Evolutionary conservation across 2,888 invertebrate genomes (phyloP).

Genomic region (Euzetes globulus): DNA sequence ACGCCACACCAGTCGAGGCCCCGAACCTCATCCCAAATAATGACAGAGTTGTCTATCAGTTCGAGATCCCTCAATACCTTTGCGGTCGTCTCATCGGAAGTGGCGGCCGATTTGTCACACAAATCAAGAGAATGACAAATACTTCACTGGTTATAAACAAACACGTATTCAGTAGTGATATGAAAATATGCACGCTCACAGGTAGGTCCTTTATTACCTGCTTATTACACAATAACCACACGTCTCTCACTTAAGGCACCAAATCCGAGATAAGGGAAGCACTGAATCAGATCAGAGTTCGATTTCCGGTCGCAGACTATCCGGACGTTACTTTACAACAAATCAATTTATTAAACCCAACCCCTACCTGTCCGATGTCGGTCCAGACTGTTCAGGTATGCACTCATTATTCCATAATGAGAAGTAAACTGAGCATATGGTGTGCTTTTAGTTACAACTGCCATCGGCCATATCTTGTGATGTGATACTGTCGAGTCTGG

Average conservation of each 20-base stretch:
- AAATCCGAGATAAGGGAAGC: slow-evolving; percentile 71
- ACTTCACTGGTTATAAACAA: slow-evolving; percentile 70
- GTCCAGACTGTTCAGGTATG: slow-evolving; percentile 54
- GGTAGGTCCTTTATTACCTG: slow-evolving; percentile 51
- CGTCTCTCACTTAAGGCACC: slow-evolving; percentile 54
- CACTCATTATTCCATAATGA: neutral
- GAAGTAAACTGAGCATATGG: neutral
- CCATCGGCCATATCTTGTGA: slow-evolving; percentile 89
- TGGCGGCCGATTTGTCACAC: slow-evolving; percentile 69
- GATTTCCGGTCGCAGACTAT: slow-evolving; percentile 72
- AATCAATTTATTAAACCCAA: slow-evolving; percentile 48
- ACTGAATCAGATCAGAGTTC: slow-evolving; percentile 70
- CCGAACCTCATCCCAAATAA: neutral
- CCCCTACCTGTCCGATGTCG: slow-evolving; percentile 52
- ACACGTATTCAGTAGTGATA: slow-evolving; percentile 63
- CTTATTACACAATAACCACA: neutral
- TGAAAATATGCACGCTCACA: slow-evolving; percentile 76
- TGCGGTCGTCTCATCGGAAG: slow-evolving; percentile 82
- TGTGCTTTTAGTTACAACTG: slow-evolving; percentile 60
- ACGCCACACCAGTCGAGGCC: slow-evolving; percentile 16
- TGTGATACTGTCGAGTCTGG: slow-evolving; percentile 76
- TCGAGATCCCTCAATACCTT: slow-evolving; percentile 52
- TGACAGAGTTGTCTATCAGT: slow-evolving; percentile 44
- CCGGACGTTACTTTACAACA: slow-evolving; percentile 67
- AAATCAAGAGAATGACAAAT: slow-evolving; percentile 65